A percentile compares a stretch with the other conserved stretches of the same genome.
phyloP scores from a whole-genome alignment of 2,113 vertebrate species.

The Corvus hawaiiensis region DNA sequence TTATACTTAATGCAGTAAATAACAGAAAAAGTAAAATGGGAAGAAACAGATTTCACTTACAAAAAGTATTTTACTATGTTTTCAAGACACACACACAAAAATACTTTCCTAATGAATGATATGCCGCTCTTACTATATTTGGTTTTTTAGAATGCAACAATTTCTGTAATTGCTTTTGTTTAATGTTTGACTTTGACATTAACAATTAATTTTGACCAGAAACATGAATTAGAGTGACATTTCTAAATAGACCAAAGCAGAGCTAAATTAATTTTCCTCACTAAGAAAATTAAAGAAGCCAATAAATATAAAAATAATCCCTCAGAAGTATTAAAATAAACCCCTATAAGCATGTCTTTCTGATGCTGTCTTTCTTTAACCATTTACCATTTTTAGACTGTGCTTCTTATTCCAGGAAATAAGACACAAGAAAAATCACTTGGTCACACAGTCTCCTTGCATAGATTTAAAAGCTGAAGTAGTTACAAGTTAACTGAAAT shows the following conservation, averaged over 20 bases:
- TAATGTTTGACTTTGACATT: not conserved
- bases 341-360: not conserved
- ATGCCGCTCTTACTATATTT: not conserved
- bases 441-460: not conserved
- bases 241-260: not conserved
- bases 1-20: not conserved
- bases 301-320: not conserved
- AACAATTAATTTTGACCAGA: not conserved
- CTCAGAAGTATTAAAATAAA: not conserved
- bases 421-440: not conserved
- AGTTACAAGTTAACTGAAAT: slow-evolving; percentile 18
- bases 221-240: not conserved
- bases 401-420: not conserved
- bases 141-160: not conserved
- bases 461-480: slow-evolving; percentile 27
- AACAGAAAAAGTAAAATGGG: not conserved
- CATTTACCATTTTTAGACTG: not conserved
- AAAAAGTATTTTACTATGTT: not conserved
- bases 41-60: not conserved
- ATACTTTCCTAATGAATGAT: not conserved
- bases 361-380: not conserved
- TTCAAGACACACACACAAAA: not conserved
- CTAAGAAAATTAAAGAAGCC: not conserved
- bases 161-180: not conserved
- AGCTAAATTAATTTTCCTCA: not conserved